These are phyloP conservation scores for Rhinopomastus cyanomelas DNA, from an alignment of 2,113 vertebrate genomes.

Conservation along the genomic window DNA sequence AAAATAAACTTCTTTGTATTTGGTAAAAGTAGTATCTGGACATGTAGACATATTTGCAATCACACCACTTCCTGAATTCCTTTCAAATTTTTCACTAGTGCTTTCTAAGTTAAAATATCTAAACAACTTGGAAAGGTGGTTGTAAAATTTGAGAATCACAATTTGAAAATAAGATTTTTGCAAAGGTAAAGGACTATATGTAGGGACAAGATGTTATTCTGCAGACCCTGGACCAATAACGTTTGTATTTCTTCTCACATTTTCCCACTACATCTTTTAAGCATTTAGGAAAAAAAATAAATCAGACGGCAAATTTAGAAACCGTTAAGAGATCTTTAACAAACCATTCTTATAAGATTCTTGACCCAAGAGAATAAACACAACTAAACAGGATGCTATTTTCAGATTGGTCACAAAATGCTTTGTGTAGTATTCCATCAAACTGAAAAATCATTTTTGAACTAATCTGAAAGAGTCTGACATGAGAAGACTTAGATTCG, in stretches of 20 bases:
- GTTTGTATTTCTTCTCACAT: neutral
- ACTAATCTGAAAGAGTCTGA: slow-evolving; percentile 46
- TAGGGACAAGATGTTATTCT: neutral
- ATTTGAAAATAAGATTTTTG: neutral
- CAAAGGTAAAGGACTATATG: neutral
- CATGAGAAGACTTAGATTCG: slow-evolving; percentile 46
- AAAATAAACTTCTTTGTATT: neutral
- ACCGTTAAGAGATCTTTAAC: neutral
- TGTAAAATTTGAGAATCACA: neutral
- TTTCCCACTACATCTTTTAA: slow-evolving; percentile 46
- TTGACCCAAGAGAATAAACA: slow-evolving; percentile 53
- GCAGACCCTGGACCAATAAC: neutral
- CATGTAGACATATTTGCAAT: neutral
- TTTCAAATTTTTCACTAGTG: neutral
- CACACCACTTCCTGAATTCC: neutral
- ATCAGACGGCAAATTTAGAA: slow-evolving; percentile 41
- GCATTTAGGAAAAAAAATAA: neutral
- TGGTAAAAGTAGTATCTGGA: neutral
- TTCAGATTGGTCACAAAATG: slow-evolving; percentile 31
- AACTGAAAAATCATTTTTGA: slow-evolving; percentile 21
- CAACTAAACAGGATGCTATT: slow-evolving; percentile 48
- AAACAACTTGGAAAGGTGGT: neutral
- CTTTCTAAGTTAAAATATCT: neutral
- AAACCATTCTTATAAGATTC: slow-evolving; percentile 1
- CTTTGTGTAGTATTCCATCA: neutral